Evolutionary conservation across 2,888 invertebrate genomes (phyloP), one percentile per base, ranked within the genome.

Genomic region (Caenorhabditis afra): DNA sequence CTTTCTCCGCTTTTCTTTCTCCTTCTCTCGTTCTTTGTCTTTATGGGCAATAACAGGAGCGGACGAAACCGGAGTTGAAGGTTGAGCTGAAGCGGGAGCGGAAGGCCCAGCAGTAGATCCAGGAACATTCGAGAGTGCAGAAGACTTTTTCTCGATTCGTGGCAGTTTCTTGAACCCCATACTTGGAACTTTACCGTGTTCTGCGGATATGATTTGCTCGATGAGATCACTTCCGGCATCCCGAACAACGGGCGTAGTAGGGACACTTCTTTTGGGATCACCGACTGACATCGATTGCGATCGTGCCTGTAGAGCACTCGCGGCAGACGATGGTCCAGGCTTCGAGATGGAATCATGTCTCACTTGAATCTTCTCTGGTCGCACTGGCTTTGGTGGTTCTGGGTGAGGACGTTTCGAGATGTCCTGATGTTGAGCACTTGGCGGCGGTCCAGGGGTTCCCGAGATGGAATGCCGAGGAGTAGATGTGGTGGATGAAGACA

Each of bases 261-360:
- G 50, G 50, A 35, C 18, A 16, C 44, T 64, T 44, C 52, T 70
- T n/a, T 49, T 57, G 3, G 39, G 29, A n/a, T 77, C 67, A 16
- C 20, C n/a, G 14, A 57, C 50, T 0, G 68, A 64, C 41, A 73
- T 58, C 10, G 73, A 73, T n/a, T 73, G 73, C 2, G 73, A 68
- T 55, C 74, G 45, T 7, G 41, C 50, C 39, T 62, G 67, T n/a
- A 73, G 53, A 14, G 68, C 70, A 37, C 55, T 65, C 0, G 59
- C 58, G 11, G 68, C 47, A 20, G 68, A 47, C 2, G 61, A 61
- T 3, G 78, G 71, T 3, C 52, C 61, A 8, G 71, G 61, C 20
- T 65, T 64, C n/a, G 79, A 79, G 3, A 79, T 64, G 0, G 79
- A 74, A 52, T 79, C 79, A 44, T 79, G 79, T 5, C 79, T 57